phyloP scores from a whole-genome alignment of 2,113 vertebrate species.

The Tachysurus vachellii region DNA sequence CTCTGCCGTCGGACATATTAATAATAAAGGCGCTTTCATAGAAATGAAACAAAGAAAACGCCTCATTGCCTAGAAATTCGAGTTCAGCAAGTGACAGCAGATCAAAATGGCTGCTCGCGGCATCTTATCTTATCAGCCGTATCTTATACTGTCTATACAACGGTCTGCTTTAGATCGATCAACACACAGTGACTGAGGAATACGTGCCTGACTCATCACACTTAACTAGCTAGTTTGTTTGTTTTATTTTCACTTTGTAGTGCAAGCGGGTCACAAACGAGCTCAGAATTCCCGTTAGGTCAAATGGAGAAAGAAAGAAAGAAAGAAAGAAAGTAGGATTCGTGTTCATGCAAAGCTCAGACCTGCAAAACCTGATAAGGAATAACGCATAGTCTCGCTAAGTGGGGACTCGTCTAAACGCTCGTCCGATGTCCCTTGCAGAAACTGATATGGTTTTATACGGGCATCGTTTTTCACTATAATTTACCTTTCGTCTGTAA shows the following conservation, averaged over 20 bases:
- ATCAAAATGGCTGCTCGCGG: not conserved
- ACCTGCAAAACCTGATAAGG: not conserved
- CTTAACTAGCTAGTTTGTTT: not conserved
- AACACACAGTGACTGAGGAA: not conserved
- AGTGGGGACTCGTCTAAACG: not conserved
- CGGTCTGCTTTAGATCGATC: not conserved
- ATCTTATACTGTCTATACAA: not conserved
- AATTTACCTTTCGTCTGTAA: not conserved
- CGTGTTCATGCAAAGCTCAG: not conserved
- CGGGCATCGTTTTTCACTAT: not conserved
- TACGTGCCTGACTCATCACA: not conserved
- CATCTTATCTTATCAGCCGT: not conserved
- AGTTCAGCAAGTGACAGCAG: not conserved
- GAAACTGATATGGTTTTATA: not conserved
- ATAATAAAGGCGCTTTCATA: not conserved
- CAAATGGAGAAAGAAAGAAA: not conserved
- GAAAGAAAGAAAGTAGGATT: not conserved
- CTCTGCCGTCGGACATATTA: not conserved
- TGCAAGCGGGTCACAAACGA: not conserved
- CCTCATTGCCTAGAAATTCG: not conserved
- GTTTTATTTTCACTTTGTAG: not conserved
- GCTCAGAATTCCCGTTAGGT: not conserved
- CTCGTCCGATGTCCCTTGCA: not conserved
- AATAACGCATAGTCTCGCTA: not conserved
- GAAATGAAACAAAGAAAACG: not conserved